Evolutionary conservation across 2,797 vertebrate species (phyloP).

Genomic region (Characodon lateralis): DNA sequence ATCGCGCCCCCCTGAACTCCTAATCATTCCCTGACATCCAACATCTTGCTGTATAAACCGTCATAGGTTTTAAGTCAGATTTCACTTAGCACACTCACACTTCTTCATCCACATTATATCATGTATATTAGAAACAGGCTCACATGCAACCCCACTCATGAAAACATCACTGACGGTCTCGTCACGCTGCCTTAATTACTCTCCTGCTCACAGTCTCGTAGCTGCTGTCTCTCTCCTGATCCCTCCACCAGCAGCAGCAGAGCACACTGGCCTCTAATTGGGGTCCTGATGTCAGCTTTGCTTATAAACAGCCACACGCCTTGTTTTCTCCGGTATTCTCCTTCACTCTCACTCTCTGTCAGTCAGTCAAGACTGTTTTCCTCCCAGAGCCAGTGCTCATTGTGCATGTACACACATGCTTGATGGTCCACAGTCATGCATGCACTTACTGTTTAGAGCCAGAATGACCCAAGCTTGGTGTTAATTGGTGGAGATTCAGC

Average conservation of each 20-base stretch:
- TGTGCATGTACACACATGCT: background rate
- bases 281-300: slow-evolving; percentile 71
- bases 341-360: slow-evolving; percentile 28
- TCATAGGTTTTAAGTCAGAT: background rate
- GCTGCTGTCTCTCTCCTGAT: slow-evolving; percentile 22
- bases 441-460: slow-evolving; percentile 52
- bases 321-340: slow-evolving; percentile 31
- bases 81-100: background rate
- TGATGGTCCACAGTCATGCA: slow-evolving; percentile 2
- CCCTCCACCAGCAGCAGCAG: slow-evolving; percentile 31
- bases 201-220: slow-evolving; percentile 32
- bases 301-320: slow-evolving; percentile 57
- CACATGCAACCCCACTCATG: slow-evolving; percentile 3
- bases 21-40: slow-evolving; percentile 1
- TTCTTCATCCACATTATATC: slow-evolving; percentile 1
- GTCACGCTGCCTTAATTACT: slow-evolving; percentile 59
- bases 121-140: slow-evolving; percentile 6
- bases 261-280: slow-evolving; percentile 72
- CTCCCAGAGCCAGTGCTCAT: slow-evolving; percentile 11
- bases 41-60: background rate
- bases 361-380: slow-evolving; percentile 45
- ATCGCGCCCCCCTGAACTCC: slow-evolving; percentile 6
- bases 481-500: slow-evolving; percentile 62
- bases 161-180: slow-evolving; percentile 28
- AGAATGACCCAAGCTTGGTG: slow-evolving; percentile 22